A percentile compares a stretch with the other conserved stretches of the same genome.
These are phyloP conservation scores for Rotaria macrura DNA, from an alignment of 2,888 invertebrate genomes.

Conservation along the genomic window DNA sequence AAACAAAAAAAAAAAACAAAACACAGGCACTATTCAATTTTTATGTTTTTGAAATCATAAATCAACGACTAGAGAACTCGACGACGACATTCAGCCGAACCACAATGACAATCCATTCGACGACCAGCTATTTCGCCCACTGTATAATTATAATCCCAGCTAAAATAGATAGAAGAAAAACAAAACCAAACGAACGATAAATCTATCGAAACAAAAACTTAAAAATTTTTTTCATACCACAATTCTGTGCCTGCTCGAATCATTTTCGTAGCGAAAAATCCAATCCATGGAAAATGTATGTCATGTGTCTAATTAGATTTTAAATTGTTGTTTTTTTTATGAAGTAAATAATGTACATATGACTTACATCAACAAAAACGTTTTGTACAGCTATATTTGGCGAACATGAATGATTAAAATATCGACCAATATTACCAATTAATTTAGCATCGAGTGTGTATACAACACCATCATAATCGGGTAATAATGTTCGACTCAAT, in stretches of 20 bases:
- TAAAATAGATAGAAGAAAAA: conserved; percentile 40
- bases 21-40: background rate
- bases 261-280: conserved; percentile 66
- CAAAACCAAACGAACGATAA: too few relatives aligned
- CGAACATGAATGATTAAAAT: conserved; percentile 79
- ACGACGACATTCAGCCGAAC: background rate
- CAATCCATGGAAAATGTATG: conserved; percentile 63
- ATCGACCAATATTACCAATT: conserved; percentile 87
- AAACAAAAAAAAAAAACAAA: background rate
- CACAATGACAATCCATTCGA: conserved; percentile 13
- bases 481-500: background rate
- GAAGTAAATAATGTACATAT: too few relatives aligned
- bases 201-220: too few relatives aligned
- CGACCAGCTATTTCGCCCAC: background rate
- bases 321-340: too few relatives aligned
- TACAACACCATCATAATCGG: conserved; percentile 17
- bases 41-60: background rate
- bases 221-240: conserved; percentile 68
- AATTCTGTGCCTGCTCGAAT: conserved; percentile 83
- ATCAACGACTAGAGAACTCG: background rate
- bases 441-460: conserved; percentile 96
- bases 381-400: conserved; percentile 96
- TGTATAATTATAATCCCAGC: conserved; percentile 60
- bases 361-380: conserved; percentile 71
- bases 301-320: conserved; percentile 77